Evolutionary conservation across 2,113 vertebrate species (phyloP).

Genomic region (Numida meleagris): DNA sequence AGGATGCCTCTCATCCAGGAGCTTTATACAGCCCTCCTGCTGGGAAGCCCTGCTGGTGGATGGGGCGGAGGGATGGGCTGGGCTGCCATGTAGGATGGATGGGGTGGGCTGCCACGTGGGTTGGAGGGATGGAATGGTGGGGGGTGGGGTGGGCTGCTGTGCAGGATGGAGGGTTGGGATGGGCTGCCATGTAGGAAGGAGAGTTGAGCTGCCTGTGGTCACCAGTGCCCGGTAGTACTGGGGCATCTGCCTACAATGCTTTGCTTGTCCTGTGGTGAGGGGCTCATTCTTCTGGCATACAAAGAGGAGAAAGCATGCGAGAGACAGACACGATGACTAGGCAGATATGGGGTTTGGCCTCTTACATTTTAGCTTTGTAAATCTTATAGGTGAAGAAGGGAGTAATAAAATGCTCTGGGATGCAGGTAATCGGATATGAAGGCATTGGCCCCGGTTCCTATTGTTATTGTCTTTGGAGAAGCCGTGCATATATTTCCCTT

Average conservation of each 20-base stretch:
- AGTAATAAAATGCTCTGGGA: not conserved
- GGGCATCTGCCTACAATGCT: rapidly evolving
- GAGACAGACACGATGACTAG: not conserved
- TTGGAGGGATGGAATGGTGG: no score
- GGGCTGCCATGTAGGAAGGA: not conserved
- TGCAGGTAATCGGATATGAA: not conserved
- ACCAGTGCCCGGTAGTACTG: rapidly evolving
- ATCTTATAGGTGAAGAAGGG: not conserved
- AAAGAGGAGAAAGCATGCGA: not conserved
- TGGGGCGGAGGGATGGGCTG: rapidly evolving
- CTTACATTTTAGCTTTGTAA: not conserved
- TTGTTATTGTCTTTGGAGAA: not conserved
- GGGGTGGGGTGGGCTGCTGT: no score
- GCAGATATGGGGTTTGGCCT: not conserved
- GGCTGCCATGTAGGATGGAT: no score
- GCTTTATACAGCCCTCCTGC: not conserved
- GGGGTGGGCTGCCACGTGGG: no score
- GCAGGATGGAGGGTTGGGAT: no score
- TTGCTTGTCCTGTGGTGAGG: rapidly evolving
- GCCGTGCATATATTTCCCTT: not conserved
- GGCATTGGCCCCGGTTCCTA: not conserved
- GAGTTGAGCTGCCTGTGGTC: not conserved
- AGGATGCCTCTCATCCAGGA: not conserved
- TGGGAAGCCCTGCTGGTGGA: not conserved
- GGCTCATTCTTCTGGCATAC: not conserved